These are phyloP conservation scores for Hydrotaea cyrtoneurina DNA, from an alignment of 2,888 invertebrate species.

Conservation along the genomic window DNA sequence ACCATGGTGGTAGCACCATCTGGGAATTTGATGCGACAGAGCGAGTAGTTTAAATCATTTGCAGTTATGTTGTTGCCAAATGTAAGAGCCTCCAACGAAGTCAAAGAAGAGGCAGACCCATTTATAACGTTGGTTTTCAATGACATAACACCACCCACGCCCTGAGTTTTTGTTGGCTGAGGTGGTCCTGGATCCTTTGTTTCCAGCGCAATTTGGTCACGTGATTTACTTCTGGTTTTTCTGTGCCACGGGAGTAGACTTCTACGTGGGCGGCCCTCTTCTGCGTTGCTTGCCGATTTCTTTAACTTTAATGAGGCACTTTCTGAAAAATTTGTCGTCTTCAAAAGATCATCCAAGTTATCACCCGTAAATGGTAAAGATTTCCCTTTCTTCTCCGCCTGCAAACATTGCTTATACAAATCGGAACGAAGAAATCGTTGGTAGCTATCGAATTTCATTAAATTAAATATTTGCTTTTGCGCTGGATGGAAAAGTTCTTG, in stretches of 20 bases:
- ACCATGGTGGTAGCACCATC: conserved; percentile 97
- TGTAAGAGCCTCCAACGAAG: conserved; percentile 78
- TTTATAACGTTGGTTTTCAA: conserved; percentile 69
- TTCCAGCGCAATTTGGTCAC: conserved; percentile 81
- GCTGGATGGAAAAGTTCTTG: conserved; percentile 89
- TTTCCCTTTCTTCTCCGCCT: conserved; percentile 84
- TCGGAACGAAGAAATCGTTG: conserved; percentile 93
- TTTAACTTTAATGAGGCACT: conserved; percentile 82
- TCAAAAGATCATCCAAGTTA: conserved; percentile 78
- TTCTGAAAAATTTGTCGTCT: conserved; percentile 72
- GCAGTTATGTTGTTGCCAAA: conserved; percentile 60
- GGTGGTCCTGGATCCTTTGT: conserved; percentile 4
- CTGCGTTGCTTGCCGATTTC: conserved; percentile 92
- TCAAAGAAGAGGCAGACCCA: conserved; percentile 80
- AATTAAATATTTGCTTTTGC: conserved; percentile 97
- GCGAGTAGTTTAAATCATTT: conserved; percentile 78
- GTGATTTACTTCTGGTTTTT: conserved; percentile 86
- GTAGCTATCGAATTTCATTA: conserved; percentile 99
- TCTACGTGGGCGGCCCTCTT: conserved; percentile 90
- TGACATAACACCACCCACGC: not conserved
- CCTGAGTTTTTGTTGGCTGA: not conserved
- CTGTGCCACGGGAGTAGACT: conserved; percentile 94
- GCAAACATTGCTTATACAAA: conserved; percentile 91
- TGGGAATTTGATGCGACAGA: conserved; percentile 92
- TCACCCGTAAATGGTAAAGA: conserved; percentile 83